Evolutionary conservation across 2,888 invertebrate species (phyloP).

Genomic region (Smittia sp.): DNA sequence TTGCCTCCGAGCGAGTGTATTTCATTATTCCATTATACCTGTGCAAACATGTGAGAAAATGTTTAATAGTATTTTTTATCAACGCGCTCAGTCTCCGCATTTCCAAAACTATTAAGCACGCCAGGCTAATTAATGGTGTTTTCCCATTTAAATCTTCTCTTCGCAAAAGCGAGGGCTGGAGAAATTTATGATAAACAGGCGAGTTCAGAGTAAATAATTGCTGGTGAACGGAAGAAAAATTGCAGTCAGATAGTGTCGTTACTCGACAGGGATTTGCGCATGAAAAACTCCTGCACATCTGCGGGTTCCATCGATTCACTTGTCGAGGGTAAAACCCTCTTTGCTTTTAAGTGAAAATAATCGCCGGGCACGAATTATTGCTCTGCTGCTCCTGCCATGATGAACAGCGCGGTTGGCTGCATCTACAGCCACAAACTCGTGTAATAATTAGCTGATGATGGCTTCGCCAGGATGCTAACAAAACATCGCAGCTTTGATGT

Average conservation of each 20-base stretch:
- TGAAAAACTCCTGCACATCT: too few species aligned
- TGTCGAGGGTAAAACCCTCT: too few species aligned
- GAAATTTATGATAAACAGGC: background rate
- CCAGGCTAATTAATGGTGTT: background rate
- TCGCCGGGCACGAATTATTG: too few species aligned
- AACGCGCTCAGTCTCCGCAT: background rate
- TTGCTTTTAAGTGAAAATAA: too few species aligned
- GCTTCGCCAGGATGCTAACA: too few species aligned
- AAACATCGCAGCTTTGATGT: too few species aligned
- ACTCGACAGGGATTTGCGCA: too few species aligned
- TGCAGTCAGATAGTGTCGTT: background rate
- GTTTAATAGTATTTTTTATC: background rate
- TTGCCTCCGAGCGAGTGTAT: slow-evolving; percentile 3
- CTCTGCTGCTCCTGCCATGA: too few species aligned
- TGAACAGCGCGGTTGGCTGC: too few species aligned
- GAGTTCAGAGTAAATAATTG: slow-evolving; percentile 1
- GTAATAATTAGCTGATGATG: too few species aligned
- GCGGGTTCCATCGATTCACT: too few species aligned
- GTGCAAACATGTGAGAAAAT: slow-evolving; percentile 21
- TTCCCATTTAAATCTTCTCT: background rate
- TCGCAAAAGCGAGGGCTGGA: background rate
- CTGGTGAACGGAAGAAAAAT: background rate
- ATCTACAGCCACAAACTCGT: too few species aligned
- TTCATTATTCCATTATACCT: slow-evolving; percentile 4
- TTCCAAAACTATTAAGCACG: background rate